Evolutionary conservation across 2,113 vertebrate species (phyloP).

Genomic region (Eretmochelys imbricata): DNA sequence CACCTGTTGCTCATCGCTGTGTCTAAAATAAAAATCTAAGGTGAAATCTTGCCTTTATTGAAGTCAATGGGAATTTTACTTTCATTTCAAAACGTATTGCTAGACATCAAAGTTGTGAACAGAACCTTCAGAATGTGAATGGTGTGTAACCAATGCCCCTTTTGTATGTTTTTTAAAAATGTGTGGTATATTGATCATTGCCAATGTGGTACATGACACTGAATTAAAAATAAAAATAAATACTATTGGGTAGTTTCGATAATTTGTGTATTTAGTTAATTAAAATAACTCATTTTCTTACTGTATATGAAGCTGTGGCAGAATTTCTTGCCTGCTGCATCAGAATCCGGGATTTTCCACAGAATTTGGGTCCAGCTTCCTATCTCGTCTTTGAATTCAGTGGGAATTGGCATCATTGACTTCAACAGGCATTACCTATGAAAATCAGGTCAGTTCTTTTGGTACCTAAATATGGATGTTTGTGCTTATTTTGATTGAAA

Average conservation of each 20-base stretch:
- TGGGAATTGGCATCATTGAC: background rate
- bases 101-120: background rate
- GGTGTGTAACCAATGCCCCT: background rate
- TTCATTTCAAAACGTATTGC: background rate
- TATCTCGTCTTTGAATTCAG: background rate
- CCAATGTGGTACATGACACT: background rate
- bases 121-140: background rate
- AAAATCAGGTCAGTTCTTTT: background rate
- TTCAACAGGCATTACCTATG: background rate
- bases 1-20: constrained; percentile 16
- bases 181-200: rapidly evolving
- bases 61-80: background rate
- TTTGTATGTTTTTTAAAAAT: background rate
- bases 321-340: background rate
- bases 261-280: background rate
- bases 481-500: background rate
- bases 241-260: background rate
- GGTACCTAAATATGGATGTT: constrained; percentile 9
- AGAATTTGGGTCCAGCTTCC: background rate
- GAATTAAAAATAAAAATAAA: background rate
- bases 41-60: background rate
- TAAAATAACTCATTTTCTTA: background rate
- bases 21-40: constrained; percentile 24
- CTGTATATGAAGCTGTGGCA: background rate
- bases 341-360: background rate